phyloP scores from a whole-genome alignment of 1,140 invertebrate genomes.

The Ooceraea biroi region DNA sequence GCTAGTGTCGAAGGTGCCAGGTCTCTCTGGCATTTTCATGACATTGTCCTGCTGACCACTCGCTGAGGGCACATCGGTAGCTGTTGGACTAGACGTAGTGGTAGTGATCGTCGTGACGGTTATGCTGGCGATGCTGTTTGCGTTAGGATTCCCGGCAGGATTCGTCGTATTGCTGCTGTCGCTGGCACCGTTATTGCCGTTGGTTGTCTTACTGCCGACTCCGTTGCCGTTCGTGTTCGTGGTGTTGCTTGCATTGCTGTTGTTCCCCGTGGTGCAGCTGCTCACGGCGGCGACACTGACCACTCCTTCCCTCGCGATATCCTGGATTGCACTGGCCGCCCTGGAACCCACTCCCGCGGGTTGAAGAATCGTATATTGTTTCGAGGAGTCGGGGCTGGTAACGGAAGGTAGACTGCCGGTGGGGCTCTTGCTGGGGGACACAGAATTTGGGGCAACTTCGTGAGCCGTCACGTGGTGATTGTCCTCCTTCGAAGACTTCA shows the following conservation, averaged over 20 bases:
- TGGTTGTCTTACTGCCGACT: conserved; percentile 56
- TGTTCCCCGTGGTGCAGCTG: conserved; percentile 79
- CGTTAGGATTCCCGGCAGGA: conserved; percentile 65
- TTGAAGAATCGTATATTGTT: conserved; percentile 94
- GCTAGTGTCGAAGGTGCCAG: conserved; percentile 80
- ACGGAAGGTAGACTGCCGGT: conserved; percentile 78
- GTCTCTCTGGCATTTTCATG: conserved; percentile 84
- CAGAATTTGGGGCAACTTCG: conserved; percentile 64
- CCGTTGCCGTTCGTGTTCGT: conserved; percentile 70
- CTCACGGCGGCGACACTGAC: conserved; percentile 89
- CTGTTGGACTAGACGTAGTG: conserved; percentile 77
- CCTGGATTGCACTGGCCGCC: conserved; percentile 92
- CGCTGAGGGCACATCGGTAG: conserved; percentile 81
- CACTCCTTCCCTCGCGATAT: conserved; percentile 89
- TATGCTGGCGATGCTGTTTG: conserved; percentile 76
- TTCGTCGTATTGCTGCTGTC: conserved; percentile 57
- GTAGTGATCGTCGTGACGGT: conserved; percentile 81
- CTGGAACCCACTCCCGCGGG: conserved; percentile 92
- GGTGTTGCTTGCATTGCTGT: conserved; percentile 67
- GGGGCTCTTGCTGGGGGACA: conserved; percentile 69
- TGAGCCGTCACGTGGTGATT: conserved; percentile 74
- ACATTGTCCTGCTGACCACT: conserved; percentile 79
- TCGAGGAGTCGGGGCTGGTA: conserved; percentile 87
- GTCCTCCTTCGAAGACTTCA: conserved; percentile 85
- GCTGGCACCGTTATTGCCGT: conserved; percentile 55